phyloP scores from a whole-genome alignment of 2,113 vertebrate species.

The Etia nguti region DNA sequence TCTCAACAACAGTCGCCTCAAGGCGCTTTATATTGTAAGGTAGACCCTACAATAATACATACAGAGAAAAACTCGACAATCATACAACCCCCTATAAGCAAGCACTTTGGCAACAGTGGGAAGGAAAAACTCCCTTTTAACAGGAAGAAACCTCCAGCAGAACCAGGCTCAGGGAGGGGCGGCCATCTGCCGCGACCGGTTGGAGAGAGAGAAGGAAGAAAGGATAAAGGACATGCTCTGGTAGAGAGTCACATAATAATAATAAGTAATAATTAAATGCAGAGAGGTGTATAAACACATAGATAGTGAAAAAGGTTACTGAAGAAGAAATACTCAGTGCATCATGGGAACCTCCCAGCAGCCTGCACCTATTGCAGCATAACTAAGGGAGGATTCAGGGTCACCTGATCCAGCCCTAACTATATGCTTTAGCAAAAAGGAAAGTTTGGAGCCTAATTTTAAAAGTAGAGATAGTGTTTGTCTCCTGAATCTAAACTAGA shows the following conservation, averaged over 20 bases:
- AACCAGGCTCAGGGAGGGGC: neutral
- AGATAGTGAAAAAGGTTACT: neutral
- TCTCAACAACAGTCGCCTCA: neutral
- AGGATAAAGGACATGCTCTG: neutral
- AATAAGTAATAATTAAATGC: neutral
- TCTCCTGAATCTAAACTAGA: no score
- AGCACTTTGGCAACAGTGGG: neutral
- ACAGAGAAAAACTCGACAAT: no score
- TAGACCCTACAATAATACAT: neutral
- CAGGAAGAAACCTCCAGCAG: neutral
- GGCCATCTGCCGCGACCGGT: neutral
- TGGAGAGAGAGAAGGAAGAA: neutral
- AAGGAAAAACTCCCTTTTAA: neutral
- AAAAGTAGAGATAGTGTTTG: no score
- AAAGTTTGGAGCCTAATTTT: no score
- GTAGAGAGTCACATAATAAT: neutral
- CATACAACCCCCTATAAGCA: no score
- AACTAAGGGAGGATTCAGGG: neutral
- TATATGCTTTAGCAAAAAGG: neutral
- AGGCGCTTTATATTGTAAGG: neutral
- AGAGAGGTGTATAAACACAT: neutral
- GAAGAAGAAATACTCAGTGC: neutral
- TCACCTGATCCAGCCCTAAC: neutral
- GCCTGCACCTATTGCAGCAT: neutral
- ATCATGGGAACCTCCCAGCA: neutral